phyloP scores from a whole-genome alignment of 2,888 invertebrate genomes.

The Pollenia amentaria region DNA sequence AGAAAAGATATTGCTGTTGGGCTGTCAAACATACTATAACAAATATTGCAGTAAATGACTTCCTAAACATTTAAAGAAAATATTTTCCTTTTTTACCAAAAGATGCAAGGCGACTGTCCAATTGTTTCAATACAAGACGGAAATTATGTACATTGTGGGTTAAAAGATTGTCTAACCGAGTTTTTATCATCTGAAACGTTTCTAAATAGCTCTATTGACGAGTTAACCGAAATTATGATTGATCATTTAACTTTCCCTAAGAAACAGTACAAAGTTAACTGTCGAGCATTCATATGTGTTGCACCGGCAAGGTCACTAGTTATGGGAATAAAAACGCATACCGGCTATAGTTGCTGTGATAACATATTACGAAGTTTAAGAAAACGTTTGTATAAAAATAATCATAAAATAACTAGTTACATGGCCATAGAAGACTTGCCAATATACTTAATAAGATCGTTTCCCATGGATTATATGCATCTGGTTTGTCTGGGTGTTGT shows the following conservation, averaged over 20 bases:
- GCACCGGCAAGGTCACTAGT: conserved; percentile 58
- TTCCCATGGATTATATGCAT: conserved; percentile 63
- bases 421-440: conserved; percentile 62
- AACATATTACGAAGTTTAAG: conserved; percentile 47
- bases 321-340: conserved; percentile 52
- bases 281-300: conserved; percentile 58
- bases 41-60: conserved; percentile 49
- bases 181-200: conserved; percentile 27
- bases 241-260: conserved; percentile 42
- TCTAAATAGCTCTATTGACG: conserved; percentile 18
- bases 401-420: conserved; percentile 53
- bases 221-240: conserved; percentile 42
- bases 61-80: conserved; percentile 57
- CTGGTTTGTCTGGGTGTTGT: conserved; percentile 60
- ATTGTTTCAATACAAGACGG: conserved; percentile 45
- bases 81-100: conserved; percentile 50
- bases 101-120: conserved; percentile 55
- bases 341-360: conserved; percentile 53
- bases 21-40: conserved; percentile 49
- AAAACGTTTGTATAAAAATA: conserved; percentile 45
- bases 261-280: conserved; percentile 53
- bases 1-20: conserved; percentile 49
- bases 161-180: conserved; percentile 50
- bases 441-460: conserved; percentile 58
- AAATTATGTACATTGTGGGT: conserved; percentile 51